These are phyloP conservation scores for Microplitis deprimator DNA, from an alignment of 2,888 invertebrate species.

Conservation along the genomic window DNA sequence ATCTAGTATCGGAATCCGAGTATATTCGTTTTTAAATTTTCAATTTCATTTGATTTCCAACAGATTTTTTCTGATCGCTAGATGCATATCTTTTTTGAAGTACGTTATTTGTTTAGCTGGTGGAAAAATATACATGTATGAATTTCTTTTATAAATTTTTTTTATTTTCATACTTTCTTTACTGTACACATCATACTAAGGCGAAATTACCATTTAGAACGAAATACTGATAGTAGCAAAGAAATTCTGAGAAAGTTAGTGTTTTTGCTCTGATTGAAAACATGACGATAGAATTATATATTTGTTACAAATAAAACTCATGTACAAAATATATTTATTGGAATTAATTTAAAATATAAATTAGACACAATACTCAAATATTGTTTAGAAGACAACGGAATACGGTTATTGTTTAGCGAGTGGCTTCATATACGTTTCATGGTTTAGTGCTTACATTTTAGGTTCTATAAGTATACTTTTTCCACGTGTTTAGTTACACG, in stretches of 20 bases:
- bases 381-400: too few relatives aligned
- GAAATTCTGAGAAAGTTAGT: constrained; percentile 2
- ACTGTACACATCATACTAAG: constrained; percentile 30
- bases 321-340: too few relatives aligned
- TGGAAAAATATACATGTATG: constrained; percentile 1
- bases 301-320: background rate
- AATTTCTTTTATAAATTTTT: constrained; percentile 15
- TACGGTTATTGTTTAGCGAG: too few relatives aligned
- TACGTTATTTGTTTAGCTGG: constrained; percentile 6
- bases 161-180: constrained; percentile 18
- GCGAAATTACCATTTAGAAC: constrained; percentile 61
- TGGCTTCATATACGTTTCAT: too few relatives aligned
- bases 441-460: too few relatives aligned
- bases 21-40: constrained; percentile 3
- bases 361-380: too few relatives aligned
- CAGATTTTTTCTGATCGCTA: constrained; percentile 8
- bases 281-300: background rate
- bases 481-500: too few relatives aligned
- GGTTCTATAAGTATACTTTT: too few relatives aligned
- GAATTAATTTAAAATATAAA: too few relatives aligned
- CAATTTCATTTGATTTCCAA: background rate
- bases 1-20: background rate
- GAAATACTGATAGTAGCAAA: constrained; percentile 50
- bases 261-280: constrained; percentile 25
- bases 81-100: constrained; percentile 7